phyloP scores from a whole-genome alignment of 2,113 vertebrate species.

The Pithys albifrons region DNA sequence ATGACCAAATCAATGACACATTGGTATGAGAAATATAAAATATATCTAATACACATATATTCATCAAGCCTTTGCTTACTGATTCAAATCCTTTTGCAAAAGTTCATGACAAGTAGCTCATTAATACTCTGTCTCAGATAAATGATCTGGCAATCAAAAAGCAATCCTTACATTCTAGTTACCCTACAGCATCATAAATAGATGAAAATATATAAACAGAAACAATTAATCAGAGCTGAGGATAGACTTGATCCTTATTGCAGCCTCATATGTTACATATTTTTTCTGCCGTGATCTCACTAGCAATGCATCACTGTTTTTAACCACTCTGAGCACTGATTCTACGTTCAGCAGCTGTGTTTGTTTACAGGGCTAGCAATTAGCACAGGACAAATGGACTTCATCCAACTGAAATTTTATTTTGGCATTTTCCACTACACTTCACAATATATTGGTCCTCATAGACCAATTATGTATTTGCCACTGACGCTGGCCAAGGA shows the following conservation, averaged over 20 bases:
- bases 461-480: conserved; percentile 62
- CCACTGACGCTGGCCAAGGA: conserved; percentile 36
- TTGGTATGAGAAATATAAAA: not conserved
- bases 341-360: conserved; percentile 80
- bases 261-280: conserved; percentile 25
- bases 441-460: conserved; percentile 71
- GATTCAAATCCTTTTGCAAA: not conserved
- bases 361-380: conserved; percentile 80
- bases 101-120: not conserved
- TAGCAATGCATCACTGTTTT: conserved; percentile 66
- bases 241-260: conserved; percentile 3
- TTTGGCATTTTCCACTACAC: conserved; percentile 69
- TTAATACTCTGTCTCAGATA: not conserved
- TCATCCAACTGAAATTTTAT: conserved; percentile 61
- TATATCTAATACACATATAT: not conserved
- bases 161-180: not conserved
- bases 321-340: conserved; percentile 67
- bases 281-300: conserved; percentile 66
- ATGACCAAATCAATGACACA: not conserved
- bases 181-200: conserved; percentile 19
- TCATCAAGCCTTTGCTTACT: not conserved
- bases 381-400: conserved; percentile 70
- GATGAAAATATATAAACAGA: conserved; percentile 28
- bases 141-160: not conserved
- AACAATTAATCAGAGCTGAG: conserved; percentile 48